phyloP scores from a whole-genome alignment of 2,888 invertebrate species.

The Anticlea derivata region DNA sequence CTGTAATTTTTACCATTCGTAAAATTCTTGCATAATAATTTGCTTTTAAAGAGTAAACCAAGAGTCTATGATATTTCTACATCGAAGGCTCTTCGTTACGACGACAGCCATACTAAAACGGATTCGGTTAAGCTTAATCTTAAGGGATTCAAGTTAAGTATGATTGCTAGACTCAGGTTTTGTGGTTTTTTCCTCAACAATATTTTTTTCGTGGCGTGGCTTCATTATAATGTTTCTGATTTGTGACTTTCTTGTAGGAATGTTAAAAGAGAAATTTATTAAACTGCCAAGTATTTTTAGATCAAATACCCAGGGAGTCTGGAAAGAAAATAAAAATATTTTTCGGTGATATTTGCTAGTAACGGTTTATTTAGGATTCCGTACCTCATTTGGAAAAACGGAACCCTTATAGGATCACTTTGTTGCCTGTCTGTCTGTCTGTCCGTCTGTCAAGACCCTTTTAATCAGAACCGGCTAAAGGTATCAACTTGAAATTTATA shows the following conservation, averaged over 20 bases:
- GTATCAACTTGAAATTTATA: too few relatives aligned
- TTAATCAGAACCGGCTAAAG: too few relatives aligned
- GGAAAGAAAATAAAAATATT: too few relatives aligned
- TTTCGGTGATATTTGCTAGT: too few relatives aligned
- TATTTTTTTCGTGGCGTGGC: slow-evolving; percentile 25
- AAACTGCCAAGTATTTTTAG: background rate
- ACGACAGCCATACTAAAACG: slow-evolving; percentile 30
- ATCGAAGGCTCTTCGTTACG: slow-evolving; percentile 18
- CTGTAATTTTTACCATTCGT: background rate
- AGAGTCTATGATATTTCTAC: slow-evolving; percentile 9
- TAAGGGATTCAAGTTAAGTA: slow-evolving; percentile 41
- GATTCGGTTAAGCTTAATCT: slow-evolving; percentile 39
- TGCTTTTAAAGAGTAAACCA: slow-evolving; percentile 1
- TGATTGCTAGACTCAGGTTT: slow-evolving; percentile 39
- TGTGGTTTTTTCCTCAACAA: slow-evolving; percentile 31
- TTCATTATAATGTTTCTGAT: slow-evolving; percentile 26
- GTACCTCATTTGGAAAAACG: too few relatives aligned
- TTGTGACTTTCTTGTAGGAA: slow-evolving; percentile 8
- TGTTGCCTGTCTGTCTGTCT: too few relatives aligned
- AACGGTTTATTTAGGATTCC: too few relatives aligned
- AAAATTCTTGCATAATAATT: slow-evolving; percentile 1
- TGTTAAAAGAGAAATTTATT: slow-evolving; percentile 8
- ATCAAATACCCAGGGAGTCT: too few relatives aligned
- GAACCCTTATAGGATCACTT: too few relatives aligned
- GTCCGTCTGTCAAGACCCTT: too few relatives aligned